Base-by-base conservation (phyloP, 2,113 vertebrate genomes). In the Varanus komodoensis region DNA sequence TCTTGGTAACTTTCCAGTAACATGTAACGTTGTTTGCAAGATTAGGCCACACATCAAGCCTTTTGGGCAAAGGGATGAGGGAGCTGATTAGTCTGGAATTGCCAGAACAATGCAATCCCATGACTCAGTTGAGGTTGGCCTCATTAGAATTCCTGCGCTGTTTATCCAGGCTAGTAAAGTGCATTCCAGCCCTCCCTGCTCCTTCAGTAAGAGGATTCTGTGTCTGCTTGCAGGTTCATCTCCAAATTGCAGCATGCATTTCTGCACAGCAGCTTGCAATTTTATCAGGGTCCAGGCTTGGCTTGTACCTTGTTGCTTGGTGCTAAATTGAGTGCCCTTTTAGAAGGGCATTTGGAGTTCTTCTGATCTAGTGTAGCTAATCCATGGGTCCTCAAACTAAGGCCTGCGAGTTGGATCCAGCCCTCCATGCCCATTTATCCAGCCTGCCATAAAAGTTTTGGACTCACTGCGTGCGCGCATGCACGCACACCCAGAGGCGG, bases 111-210 rank as follows among this genome's bases (percentile, higher is more conserved):
- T 90, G 79, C 69, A 52, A 0, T 67, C 61, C 78, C 71, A 50
- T 87, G 85, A 64, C 89, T 83, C 89, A 75, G 69, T 52, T 17
- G 69, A 77, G 25, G 89, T 23, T 78, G 89, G 85, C 89, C 89
- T 91, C 85, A 68, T 78, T 91, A 83, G 69, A 77, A 91, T 87
- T 91, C 85, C 57, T 32, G 32, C 48, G 75, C 79, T 87, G 79
- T 87, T 75, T 83, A 77, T 78, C 78, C 23, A 44, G 71, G 9
- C 80, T 87, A 86, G 32, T 12, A 50, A 90, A 81, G 83, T 57
- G 77, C 84, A 90, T 80, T 90, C 77, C 57, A 74, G 71, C 64
- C 75, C 3, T 71, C 8, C 0, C 19, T 27, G 75, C 29, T 27
- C 21, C 27, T 25, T 7, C 44, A 6, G 3, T 7, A 64, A 50